Base-by-base conservation (phyloP, 1,140 invertebrate genomes). In the Glomeris maerens region DNA sequence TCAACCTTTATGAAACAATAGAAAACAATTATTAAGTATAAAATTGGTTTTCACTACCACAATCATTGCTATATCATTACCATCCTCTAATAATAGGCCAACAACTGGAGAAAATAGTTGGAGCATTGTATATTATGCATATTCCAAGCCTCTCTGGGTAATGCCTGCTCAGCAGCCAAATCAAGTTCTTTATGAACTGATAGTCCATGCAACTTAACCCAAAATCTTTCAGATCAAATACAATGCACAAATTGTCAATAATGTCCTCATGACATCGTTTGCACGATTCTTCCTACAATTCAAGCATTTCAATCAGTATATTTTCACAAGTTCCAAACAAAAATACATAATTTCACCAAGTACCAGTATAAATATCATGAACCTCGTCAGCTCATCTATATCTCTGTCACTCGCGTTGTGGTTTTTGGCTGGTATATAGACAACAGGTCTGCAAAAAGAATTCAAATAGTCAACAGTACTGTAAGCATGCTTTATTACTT, bases 181-280 rank as follows among this genome's bases (percentile, higher is more conserved):
- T 83, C 20, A 84, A 63, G 59, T 82, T 82, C 62, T 83, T 81
- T 1, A 83, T 72, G 47, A 83, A 70, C 62, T 80, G 79, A 62
- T 83, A 82, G 58, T 83, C 80, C 80, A 83, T 82, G 59, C 78
- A 81, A 20, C 69, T 74, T 27, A 81, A 64, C 31, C 77, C 79
- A 60, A 84, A 83, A 50, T 78, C 77, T 47, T 76, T 75, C 47
- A 84, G 59, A 60, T 84, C 81, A 66, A 84, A 83, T 23, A 84
- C 75, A 57, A 83, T 81, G 59, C 80, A 83, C 2, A 83, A 60
- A 59, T 80, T 81, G 63, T 83, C 81, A n/a, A 81, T 72, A 2
- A 83, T 78, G 65, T 81, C 79, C 61, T 83, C 80, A 65, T 82
- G 80, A 68, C 79, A 81, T 63, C 73, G 78, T 59, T 80, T 79